Evolutionary conservation across 2,888 invertebrate genomes (phyloP).

Genomic region (Helicoverpa assulta): DNA sequence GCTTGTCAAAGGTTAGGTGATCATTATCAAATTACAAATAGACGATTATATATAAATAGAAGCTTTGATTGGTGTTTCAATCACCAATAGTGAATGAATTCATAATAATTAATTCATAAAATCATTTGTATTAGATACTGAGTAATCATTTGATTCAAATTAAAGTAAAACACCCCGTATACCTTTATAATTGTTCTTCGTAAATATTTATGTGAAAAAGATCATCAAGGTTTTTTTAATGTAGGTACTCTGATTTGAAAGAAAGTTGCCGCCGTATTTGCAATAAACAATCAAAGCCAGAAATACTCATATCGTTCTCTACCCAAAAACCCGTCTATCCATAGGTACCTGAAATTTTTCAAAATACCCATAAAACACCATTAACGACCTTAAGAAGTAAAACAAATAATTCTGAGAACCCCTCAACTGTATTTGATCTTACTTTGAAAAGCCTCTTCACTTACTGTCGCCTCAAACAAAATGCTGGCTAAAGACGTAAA

Average conservation of each 20-base stretch:
- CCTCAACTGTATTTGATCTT: slow-evolving; percentile 35
- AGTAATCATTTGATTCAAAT: too few relatives aligned
- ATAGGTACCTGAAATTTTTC: neutral
- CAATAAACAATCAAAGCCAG: too few relatives aligned
- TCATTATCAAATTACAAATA: slow-evolving; percentile 2
- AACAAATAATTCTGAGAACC: slow-evolving; percentile 14
- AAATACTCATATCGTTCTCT: neutral
- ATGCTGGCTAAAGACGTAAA: slow-evolving; percentile 36
- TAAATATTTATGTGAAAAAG: too few relatives aligned
- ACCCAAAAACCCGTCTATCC: neutral
- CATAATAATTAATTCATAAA: too few relatives aligned
- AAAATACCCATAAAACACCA: slow-evolving; percentile 14
- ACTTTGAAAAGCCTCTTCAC: slow-evolving; percentile 27
- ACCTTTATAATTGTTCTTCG: too few relatives aligned
- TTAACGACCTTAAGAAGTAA: slow-evolving; percentile 8
- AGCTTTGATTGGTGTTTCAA: neutral
- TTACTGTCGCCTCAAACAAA: slow-evolving; percentile 36
- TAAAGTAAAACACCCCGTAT: too few relatives aligned
- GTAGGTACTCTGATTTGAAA: too few relatives aligned
- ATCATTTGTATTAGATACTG: too few relatives aligned
- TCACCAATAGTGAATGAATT: neutral
- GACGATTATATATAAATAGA: too few relatives aligned
- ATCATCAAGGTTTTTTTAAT: too few relatives aligned
- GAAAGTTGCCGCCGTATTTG: too few relatives aligned
- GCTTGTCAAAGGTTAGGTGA: neutral